Base-by-base conservation (phyloP, 1,140 invertebrate species). In the Sminthurides bifidus region DNA sequence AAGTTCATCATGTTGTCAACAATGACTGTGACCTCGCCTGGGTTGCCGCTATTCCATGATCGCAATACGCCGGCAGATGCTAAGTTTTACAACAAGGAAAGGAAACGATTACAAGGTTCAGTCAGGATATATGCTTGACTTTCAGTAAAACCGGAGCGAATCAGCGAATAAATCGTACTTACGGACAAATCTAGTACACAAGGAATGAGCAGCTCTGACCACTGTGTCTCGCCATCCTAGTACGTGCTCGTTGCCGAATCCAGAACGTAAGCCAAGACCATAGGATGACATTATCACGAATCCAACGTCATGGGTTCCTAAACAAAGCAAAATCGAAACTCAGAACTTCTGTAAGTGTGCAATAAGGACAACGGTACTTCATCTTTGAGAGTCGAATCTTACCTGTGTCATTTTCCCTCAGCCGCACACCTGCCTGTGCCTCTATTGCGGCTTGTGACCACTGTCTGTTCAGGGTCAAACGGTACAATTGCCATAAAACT, bases 1-100 rank as follows among this genome's bases (percentile, higher is more conserved):
- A 64, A 41, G 33, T 64, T 64, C 62, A 60, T 64, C 62, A 64
- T 64, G 40, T 64, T 64, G 49, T 64, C 62, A 6, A 50, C 49
- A 33, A 64, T 64, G 6, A 64, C 62, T 38, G 52, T 64, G 1
- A 64, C 56, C 29, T 60, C 58, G 2, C 38, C 56, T 21, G 26
- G 38, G 3, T 33, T 48, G 8, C 41, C 45, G 17, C 43, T 26
- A 37, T 60, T 59, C 62, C 62, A 64, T 0, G 62, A 64, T 3
- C 59, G 46, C 15, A 60, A 21, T 3, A 35, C 33, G n/a, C 54
- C 30, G 3, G 59, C 35, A 3, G 48, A 27, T 19, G 33, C 62
- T 64, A 19, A 54, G 46, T 19, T 38, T 27, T n/a, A 10, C 41
- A 12, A 10, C 19, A 44, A 44, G 8, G 21, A 8, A 44, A 19